Evolutionary conservation across 2,113 vertebrate genomes (phyloP).

Genomic region (Calidris pugnax): DNA sequence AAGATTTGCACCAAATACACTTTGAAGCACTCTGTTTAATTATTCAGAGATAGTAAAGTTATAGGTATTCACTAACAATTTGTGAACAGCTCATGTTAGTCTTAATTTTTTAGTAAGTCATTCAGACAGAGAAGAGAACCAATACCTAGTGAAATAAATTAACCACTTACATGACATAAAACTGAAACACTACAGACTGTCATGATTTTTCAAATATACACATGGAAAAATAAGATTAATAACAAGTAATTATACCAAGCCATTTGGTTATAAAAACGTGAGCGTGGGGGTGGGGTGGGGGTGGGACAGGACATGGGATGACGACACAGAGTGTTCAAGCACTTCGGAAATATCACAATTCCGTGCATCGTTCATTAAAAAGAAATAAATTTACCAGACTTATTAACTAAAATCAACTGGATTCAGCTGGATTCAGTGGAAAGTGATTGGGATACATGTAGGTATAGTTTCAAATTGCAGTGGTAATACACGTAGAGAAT

Average conservation of each 20-base stretch:
- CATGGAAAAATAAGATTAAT: not conserved
- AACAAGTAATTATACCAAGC: not conserved
- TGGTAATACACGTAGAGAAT: rapidly evolving
- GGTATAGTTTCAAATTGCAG: not conserved
- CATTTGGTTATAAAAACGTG: not conserved
- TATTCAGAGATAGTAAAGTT: not conserved
- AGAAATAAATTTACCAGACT: not conserved
- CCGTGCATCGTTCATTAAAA: not conserved
- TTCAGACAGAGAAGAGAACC: not conserved
- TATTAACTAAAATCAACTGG: not conserved
- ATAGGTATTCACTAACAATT: not conserved
- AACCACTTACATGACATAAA: not conserved
- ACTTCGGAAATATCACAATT: not conserved
- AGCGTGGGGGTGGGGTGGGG: too few species aligned
- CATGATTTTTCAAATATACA: not conserved
- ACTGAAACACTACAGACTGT: not conserved
- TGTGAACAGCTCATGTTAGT: not conserved
- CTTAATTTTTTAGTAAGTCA: not conserved
- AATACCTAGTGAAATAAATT: not conserved
- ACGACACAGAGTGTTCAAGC: not conserved
- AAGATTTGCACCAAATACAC: not conserved
- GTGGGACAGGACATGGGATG: not conserved
- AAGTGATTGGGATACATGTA: rapidly evolving
- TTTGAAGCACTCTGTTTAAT: not conserved
- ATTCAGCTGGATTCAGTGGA: not conserved